Evolutionary conservation across 1,140 invertebrate genomes (phyloP).

Genomic region (Rhizoglyphus robini): DNA sequence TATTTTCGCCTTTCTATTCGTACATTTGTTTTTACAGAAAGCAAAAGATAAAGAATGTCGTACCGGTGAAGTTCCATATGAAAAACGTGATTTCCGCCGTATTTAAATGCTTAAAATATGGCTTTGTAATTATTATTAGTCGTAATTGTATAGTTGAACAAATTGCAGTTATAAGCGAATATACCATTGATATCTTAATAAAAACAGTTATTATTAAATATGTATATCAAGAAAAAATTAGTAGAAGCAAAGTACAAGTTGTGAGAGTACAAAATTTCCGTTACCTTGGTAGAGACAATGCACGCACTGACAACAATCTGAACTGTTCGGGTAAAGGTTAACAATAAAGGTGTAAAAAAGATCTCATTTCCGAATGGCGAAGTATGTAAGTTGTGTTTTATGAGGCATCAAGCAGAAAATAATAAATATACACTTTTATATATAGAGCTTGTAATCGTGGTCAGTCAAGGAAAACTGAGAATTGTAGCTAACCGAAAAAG

Average conservation of each 20-base stretch:
- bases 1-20: background rate
- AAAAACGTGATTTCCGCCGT: background rate
- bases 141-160: background rate
- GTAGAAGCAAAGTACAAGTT: background rate
- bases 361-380: no score
- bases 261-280: background rate
- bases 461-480: background rate
- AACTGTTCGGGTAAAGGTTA: no score
- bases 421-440: background rate
- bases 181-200: background rate
- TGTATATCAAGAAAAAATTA: background rate
- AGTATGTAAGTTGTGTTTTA: no score
- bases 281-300: background rate
- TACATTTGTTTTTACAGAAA: background rate
- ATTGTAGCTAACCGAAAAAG: background rate
- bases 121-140: background rate
- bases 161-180: background rate
- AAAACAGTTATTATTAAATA: background rate
- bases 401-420: background rate
- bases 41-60: background rate
- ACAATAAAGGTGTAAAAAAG: no score
- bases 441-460: background rate
- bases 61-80: constrained; percentile 3
- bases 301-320: no score
- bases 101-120: background rate